Percentiles rank a stretch among this genome's conserved stretches.
These are phyloP conservation scores for Lagenorhynchus albirostris DNA, from an alignment of 2,113 vertebrate species.

Conservation along the genomic window DNA sequence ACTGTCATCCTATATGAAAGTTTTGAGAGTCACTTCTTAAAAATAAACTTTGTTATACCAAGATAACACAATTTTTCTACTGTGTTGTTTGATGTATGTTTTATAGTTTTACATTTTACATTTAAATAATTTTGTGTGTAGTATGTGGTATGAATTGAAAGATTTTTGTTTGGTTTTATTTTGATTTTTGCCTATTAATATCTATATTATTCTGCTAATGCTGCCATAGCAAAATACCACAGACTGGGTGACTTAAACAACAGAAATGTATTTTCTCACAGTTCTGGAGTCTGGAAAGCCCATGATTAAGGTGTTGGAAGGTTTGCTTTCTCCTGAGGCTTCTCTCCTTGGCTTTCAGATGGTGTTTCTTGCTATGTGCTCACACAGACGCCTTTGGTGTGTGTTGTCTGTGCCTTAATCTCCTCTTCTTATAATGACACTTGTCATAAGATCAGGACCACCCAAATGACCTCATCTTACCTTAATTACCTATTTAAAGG, in stretches of 20 bases:
- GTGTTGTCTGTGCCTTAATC: accelerated
- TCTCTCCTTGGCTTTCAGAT: neutral
- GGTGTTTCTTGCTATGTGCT: accelerated
- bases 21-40: neutral
- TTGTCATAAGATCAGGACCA: neutral
- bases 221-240: neutral
- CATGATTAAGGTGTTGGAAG: neutral
- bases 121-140: neutral
- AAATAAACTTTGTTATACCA: neutral
- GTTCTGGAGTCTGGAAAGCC: neutral
- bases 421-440: neutral
- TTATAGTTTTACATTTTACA: neutral
- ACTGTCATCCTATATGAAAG: no score
- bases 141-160: neutral
- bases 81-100: neutral
- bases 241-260: neutral
- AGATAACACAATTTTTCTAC: neutral
- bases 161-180: neutral
- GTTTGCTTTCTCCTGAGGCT: neutral
- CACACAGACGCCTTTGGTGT: accelerated
- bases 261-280: neutral
- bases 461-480: neutral
- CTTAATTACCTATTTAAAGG: neutral
- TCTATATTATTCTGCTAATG: neutral
- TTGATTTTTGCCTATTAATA: neutral